These are phyloP conservation scores for Rhizoglyphus robini DNA, from an alignment of 1,140 invertebrate species.

Conservation along the genomic window DNA sequence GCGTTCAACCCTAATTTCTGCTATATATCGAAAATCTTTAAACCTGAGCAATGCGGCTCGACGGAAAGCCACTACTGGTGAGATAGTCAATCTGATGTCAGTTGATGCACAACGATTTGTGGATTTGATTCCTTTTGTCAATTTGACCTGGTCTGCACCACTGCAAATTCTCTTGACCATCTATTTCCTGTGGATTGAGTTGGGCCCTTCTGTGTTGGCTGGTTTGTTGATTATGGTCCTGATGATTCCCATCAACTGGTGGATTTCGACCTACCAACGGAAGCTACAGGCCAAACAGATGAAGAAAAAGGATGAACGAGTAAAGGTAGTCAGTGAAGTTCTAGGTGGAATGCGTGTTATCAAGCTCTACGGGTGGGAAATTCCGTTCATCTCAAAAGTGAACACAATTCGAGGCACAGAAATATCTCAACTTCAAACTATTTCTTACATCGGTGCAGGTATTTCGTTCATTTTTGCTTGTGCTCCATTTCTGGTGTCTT, in stretches of 20 bases:
- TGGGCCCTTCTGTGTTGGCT: conserved; percentile 36
- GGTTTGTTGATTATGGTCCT: conserved; percentile 37
- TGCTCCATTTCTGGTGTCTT: conserved; percentile 2
- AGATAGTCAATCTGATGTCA: conserved; percentile 43
- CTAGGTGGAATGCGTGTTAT: conserved; percentile 33
- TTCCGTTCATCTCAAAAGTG: conserved; percentile 25
- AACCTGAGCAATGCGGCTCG: conserved; percentile 30
- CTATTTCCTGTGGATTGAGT: conserved; percentile 76
- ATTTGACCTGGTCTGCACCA: conserved; percentile 88
- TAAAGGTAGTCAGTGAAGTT: conserved; percentile 34
- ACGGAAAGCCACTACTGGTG: conserved; percentile 37
- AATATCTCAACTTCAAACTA: conserved; percentile 6
- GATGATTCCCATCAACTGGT: conserved; percentile 33
- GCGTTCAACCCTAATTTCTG: conserved; percentile 27
- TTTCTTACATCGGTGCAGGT: neutral
- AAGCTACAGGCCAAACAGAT: conserved; percentile 34
- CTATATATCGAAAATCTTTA: conserved; percentile 31
- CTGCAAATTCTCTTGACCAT: conserved; percentile 73
- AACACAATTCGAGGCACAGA: conserved; percentile 1
- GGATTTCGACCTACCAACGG: neutral
- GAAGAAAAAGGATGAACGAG: conserved; percentile 32
- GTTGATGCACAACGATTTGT: conserved; percentile 37
- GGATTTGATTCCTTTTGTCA: conserved; percentile 27
- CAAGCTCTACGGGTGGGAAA: conserved; percentile 27
- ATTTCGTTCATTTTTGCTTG: conserved; percentile 14